phyloP scores from a whole-genome alignment of 2,888 invertebrate genomes.

The Drosophila histrio region DNA sequence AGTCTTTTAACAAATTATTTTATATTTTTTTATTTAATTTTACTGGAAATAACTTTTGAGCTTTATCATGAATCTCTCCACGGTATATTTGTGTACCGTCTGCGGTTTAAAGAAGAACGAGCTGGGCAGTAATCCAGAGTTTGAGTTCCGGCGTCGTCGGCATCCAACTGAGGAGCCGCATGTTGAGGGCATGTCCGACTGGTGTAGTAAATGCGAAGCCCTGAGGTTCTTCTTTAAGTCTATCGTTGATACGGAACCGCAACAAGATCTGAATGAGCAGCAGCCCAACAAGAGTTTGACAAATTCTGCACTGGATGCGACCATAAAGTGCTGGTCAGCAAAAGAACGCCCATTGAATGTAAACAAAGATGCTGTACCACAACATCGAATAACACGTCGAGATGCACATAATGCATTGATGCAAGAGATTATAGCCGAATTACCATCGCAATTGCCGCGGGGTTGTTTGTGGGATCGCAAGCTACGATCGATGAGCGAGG shows the following conservation, averaged over 20 bases:
- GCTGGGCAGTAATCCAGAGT: constrained; percentile 21
- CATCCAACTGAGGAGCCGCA: neutral
- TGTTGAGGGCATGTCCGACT: constrained; percentile 32
- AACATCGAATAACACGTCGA: neutral
- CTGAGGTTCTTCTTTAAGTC: constrained; percentile 35
- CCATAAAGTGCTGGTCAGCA: neutral
- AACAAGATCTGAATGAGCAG: neutral
- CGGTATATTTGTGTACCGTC: constrained; percentile 46
- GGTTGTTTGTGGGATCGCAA: neutral
- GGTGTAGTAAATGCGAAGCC: constrained; percentile 30
- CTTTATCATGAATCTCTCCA: neutral
- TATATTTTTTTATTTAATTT: neutral
- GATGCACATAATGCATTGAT: constrained; percentile 10
- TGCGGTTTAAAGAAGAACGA: constrained; percentile 32
- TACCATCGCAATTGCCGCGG: neutral
- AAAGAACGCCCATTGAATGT: neutral
- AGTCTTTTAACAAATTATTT: neutral
- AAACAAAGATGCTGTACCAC: neutral
- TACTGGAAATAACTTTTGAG: neutral
- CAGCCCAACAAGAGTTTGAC: neutral
- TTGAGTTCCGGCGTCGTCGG: constrained; percentile 28
- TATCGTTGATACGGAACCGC: neutral
- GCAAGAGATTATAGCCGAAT: neutral
- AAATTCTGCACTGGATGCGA: constrained; percentile 1
- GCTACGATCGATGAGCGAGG: constrained; percentile 15